Evolutionary conservation across 2,888 invertebrate genomes (phyloP), one percentile per base, ranked within the genome.

Genomic region (Scaptomyza polygonia): DNA sequence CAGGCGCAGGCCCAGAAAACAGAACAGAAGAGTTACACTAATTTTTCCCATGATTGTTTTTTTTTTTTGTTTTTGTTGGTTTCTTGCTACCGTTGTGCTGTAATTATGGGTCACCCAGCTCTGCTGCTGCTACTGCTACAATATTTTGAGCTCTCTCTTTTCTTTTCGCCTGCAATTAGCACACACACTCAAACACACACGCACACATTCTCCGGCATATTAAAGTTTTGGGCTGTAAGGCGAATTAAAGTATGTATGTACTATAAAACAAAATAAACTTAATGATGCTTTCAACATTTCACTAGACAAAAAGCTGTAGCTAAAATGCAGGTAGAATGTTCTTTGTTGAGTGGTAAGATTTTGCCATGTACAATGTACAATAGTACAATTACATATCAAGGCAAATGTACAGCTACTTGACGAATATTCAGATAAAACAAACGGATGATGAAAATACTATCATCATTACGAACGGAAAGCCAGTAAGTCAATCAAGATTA

Each of bases 41-140:
- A 71, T 48, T 79, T 82, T 85, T 88, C 88, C 79, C 88, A 86
- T 88, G 88, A 88, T 86, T 86, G 86, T 86, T 85, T 81, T 86
- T 85, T n/a, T n/a, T n/a, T n/a, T n/a, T n/a, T n/a, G n/a, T n/a
- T n/a, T n/a, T n/a, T n/a, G n/a, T n/a, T n/a, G n/a, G n/a, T n/a
- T n/a, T n/a, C 32, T 53, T 68, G 72, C 52, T 72, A 72, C 63
- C 72, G 68, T 55, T 64, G 59, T 69, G 53, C 70, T 69, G 88
- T 87, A 87, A 87, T 87, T 87, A 87, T 88, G 84, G 87, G 87
- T 88, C 87, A 82, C 77, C 79, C 73, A 74, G 74, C 62, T 55
- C 57, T 55, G 53, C 69, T 49, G 14, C 57, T 57, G 30, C 64
- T 49, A 14, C 53, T 66, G 39, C 57, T 55, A 43, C 25, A 5